These are phyloP conservation scores for Tupaia tana DNA, from an alignment of 2,113 vertebrate species.

Conservation along the genomic window DNA sequence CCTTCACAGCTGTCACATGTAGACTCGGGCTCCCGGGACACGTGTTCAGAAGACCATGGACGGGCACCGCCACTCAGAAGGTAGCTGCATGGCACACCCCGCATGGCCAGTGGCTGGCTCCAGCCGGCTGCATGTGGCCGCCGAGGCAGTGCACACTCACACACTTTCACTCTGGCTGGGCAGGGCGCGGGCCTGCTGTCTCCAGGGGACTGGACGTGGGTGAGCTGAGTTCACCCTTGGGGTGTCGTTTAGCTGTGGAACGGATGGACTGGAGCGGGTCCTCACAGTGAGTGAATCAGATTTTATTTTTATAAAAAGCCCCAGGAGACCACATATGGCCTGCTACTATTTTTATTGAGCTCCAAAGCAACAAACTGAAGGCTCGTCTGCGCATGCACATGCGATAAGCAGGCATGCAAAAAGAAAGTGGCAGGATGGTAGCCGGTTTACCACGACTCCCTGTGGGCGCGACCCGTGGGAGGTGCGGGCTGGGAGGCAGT, in stretches of 20 bases:
- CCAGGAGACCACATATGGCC: background rate
- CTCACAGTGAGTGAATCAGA: background rate
- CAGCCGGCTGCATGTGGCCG: background rate
- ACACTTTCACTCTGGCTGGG: too few species aligned
- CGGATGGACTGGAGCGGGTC: background rate
- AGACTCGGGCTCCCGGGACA: too few species aligned
- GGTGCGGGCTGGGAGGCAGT: too few species aligned
- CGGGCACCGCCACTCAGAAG: too few species aligned
- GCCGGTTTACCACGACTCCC: background rate
- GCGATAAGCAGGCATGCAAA: background rate
- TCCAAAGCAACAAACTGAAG: slow-evolving; percentile 38
- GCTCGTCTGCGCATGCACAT: background rate
- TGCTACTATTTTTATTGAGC: slow-evolving; percentile 10
- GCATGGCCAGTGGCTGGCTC: too few species aligned
- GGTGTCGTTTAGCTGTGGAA: background rate
- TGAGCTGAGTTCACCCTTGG: background rate
- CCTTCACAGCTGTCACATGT: too few species aligned
- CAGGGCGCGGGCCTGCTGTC: background rate
- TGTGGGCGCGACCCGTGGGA: background rate
- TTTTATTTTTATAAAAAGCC: background rate
- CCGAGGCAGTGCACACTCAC: background rate
- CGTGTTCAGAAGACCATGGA: too few species aligned
- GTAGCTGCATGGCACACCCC: too few species aligned
- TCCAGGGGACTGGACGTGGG: background rate
- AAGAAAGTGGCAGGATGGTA: background rate